Conservation (phyloP, 2,888 invertebrate genomes). For the Oscheius onirici region DNA sequence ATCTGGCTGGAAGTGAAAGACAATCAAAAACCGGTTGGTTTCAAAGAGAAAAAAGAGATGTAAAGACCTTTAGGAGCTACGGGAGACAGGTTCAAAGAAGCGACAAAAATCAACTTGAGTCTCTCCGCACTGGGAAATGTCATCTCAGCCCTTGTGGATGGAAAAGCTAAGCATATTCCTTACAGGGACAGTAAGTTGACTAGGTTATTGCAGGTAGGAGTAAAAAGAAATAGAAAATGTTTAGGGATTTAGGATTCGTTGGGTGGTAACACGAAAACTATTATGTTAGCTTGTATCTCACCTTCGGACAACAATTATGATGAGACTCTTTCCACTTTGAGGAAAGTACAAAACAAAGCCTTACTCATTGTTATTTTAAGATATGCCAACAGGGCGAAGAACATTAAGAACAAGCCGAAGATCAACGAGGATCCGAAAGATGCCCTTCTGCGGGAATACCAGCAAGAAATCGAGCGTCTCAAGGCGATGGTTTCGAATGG, state of each 20-base stretch:
- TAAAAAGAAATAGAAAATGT: too few species aligned
- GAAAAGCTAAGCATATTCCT: conserved; percentile 94
- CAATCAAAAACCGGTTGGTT: conserved; percentile 80
- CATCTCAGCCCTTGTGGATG: conserved; percentile 96
- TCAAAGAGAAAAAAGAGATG: not conserved
- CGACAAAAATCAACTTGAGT: conserved; percentile 96
- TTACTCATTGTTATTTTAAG: conserved; percentile 72
- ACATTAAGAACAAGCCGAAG: conserved; percentile 96
- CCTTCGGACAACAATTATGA: conserved; percentile 98
- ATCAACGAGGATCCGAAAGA: conserved; percentile 99
- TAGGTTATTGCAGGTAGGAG: conserved; percentile 84
- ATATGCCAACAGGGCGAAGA: conserved; percentile 80
- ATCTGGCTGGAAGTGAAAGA: conserved; percentile 87
- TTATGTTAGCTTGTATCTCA: conserved; percentile 98
- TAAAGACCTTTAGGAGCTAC: conserved; percentile 79
- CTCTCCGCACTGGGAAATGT: conserved; percentile 96
- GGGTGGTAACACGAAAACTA: conserved; percentile 97
- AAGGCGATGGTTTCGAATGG: conserved; percentile 75
- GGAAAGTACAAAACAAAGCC: conserved; percentile 76
- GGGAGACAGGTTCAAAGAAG: conserved; percentile 80
- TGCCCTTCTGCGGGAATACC: conserved; percentile 90
- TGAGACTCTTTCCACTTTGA: conserved; percentile 81
- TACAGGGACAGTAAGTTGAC: conserved; percentile 98
- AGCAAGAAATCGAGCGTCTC: conserved; percentile 83
- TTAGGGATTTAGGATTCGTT: conserved; percentile 89